Evolutionary conservation across 1,140 invertebrate genomes (phyloP).

Genomic region (Sogatella furcifera): DNA sequence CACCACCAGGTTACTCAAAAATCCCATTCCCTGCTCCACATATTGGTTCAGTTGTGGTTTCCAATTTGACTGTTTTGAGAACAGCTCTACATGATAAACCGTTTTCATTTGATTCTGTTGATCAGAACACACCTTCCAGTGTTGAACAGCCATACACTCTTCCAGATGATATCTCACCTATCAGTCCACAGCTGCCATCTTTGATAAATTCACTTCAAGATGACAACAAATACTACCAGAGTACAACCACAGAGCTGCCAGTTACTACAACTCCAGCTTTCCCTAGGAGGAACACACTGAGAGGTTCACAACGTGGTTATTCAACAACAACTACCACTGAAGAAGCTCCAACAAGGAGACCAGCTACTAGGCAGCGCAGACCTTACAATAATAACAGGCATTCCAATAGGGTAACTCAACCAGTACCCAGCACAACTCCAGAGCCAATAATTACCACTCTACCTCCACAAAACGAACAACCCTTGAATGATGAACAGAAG

Average conservation of each 20-base stretch:
- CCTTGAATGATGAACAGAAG: not conserved
- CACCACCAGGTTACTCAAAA: conserved; percentile 67
- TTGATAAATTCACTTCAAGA: conserved; percentile 19
- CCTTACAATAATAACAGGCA: not conserved
- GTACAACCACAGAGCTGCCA: conserved; percentile 5
- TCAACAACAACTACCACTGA: conserved; percentile 5
- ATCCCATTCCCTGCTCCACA: conserved; percentile 73
- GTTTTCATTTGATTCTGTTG: not conserved
- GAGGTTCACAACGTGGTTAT: conserved; percentile 14
- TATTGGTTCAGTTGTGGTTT: conserved; percentile 68
- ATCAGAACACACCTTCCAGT: not conserved
- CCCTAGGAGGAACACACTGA: conserved; percentile 7
- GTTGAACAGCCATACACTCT: conserved; percentile 13
- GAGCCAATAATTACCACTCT: conserved; percentile 4
- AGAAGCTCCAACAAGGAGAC: conserved; percentile 10
- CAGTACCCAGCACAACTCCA: not conserved
- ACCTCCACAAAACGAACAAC: not conserved
- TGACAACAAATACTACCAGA: conserved; percentile 12
- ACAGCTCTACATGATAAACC: conserved; percentile 13
- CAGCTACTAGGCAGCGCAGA: conserved; percentile 3
- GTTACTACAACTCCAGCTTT: conserved; percentile 11
- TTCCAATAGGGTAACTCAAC: not conserved
- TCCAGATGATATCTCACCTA: conserved; percentile 19
- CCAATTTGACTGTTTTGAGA: conserved; percentile 20
- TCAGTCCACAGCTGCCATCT: conserved; percentile 17